Base-by-base conservation (phyloP, 2,113 vertebrate species). In the Hucho hucho region DNA sequence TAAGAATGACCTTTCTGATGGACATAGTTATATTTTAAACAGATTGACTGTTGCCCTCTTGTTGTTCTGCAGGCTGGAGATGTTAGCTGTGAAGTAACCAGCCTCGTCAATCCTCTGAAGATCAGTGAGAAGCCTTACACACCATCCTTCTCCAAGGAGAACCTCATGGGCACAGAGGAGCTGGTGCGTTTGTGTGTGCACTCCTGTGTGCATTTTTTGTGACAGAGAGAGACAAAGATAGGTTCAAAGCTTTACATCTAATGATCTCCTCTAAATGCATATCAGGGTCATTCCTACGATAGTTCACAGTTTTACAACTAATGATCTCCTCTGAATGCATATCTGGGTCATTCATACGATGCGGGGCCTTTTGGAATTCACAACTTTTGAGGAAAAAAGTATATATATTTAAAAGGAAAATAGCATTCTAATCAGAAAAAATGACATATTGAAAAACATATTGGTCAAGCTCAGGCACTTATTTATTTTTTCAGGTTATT, bases 81-180 rank as follows among this genome's bases (percentile, higher is more conserved):
- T 69, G 87, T 96, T 75, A 90, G 83, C 28, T 96, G 95, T 81
- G 69, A 90, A 12, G 90, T 87, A 72, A 80, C 26, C 3, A 2
- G n/a, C 28, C 59, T 85, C 74, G 71, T 90, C 77, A 92, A 96
- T 73, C 90, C 93, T 49, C 79, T 94, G 76, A 89, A 93, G 70
- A 93, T 94, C 70, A 87, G 88, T 29, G 81, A 88, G 74, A 85
- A 26, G 12, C 64, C 91, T 70, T 84, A 91, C 56, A 76, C 80
- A 9, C 64, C 84, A 18, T 90, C 89, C 49, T 94, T 96, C 84
- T 90, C 29, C 0, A 87, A 89, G 67, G 94, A 96, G 87, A 93
- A 90, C 77, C 91, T 95, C 67, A 84, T 85, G 83, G 70, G 83
- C 53, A 75, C 80, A 6, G 89, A 87, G 65, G 90, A 93, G 56